Conservation (phyloP, 2,113 vertebrate genomes). For the Chamaetylas fuelleborni region DNA sequence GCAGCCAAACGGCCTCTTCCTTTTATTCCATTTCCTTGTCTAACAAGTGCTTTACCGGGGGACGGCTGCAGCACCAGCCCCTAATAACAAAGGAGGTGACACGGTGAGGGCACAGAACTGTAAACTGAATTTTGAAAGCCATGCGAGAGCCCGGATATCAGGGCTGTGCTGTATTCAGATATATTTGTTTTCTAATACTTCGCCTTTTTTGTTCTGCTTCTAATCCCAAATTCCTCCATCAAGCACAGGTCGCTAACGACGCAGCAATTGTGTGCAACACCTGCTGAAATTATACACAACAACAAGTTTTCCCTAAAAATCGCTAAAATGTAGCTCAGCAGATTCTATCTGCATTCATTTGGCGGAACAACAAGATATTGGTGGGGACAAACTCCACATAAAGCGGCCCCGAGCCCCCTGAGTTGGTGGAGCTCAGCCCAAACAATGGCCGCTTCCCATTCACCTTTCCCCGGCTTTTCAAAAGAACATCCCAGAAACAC, state of each 20-base stretch:
- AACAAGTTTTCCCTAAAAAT: conserved; percentile 52
- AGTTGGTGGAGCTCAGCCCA: conserved; percentile 75
- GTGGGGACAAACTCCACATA: conserved; percentile 69
- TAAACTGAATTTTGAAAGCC: conserved; percentile 62
- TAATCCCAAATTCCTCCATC: conserved; percentile 51
- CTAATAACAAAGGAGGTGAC: conserved; percentile 71
- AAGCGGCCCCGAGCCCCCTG: conserved; percentile 67
- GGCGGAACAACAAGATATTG: conserved; percentile 71
- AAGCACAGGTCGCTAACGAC: conserved; percentile 48
- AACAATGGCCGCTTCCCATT: conserved; percentile 81
- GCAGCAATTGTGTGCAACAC: conserved; percentile 52
- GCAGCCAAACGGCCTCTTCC: background rate
- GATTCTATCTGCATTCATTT: conserved; percentile 75
- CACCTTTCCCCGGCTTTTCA: conserved; percentile 80
- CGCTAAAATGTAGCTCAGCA: conserved; percentile 50
- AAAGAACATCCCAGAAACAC: conserved; percentile 81
- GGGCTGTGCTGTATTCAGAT: background rate
- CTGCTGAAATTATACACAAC: conserved; percentile 62
- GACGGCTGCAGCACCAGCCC: conserved; percentile 42
- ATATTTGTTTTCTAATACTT: conserved; percentile 44
- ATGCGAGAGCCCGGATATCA: background rate
- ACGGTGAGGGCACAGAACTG: conserved; percentile 4
- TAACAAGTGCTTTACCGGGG: conserved; percentile 62
- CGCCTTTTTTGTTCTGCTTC: conserved; percentile 39
- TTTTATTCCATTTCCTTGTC: conserved; percentile 63